phyloP scores from a whole-genome alignment of 2,888 invertebrate species.

The Trypoxylon attenuatum region DNA sequence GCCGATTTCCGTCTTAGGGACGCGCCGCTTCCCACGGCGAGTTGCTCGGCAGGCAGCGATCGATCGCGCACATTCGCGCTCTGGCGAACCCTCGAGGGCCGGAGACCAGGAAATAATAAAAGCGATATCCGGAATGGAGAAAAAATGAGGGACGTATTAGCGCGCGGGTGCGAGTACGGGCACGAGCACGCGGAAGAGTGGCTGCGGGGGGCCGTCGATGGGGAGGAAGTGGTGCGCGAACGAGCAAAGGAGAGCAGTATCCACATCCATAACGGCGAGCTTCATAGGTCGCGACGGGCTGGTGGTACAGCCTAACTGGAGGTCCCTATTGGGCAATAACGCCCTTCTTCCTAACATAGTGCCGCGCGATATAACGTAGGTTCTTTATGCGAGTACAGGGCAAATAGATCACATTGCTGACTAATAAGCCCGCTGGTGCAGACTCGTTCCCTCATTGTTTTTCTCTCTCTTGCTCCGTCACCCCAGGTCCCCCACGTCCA shows the following conservation, averaged over 20 bases:
- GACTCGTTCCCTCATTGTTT: conserved; percentile 44
- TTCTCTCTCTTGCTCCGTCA: conserved; percentile 15
- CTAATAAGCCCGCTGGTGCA: conserved; percentile 73
- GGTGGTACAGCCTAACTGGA: conserved; percentile 59
- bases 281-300: conserved; percentile 55
- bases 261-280: conserved; percentile 53
- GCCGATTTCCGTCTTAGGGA: background rate
- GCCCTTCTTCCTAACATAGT: conserved; percentile 70
- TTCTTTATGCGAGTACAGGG: conserved; percentile 71
- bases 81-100: conserved; percentile 26
- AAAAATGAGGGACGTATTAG: conserved; percentile 63
- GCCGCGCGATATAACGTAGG: conserved; percentile 71
- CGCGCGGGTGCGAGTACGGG: too few species aligned
- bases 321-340: conserved; percentile 73
- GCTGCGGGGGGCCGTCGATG: conserved; percentile 37
- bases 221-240: conserved; percentile 3
- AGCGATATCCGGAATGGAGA: conserved; percentile 63
- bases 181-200: too few species aligned
- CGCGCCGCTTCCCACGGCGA: background rate
- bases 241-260: conserved; percentile 28
- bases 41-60: background rate
- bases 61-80: too few species aligned
- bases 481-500: background rate
- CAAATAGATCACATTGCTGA: conserved; percentile 74
- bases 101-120: conserved; percentile 60